Base-by-base conservation (phyloP, 92 coral and sea anemone species). In the Blastomussa wellsi region DNA sequence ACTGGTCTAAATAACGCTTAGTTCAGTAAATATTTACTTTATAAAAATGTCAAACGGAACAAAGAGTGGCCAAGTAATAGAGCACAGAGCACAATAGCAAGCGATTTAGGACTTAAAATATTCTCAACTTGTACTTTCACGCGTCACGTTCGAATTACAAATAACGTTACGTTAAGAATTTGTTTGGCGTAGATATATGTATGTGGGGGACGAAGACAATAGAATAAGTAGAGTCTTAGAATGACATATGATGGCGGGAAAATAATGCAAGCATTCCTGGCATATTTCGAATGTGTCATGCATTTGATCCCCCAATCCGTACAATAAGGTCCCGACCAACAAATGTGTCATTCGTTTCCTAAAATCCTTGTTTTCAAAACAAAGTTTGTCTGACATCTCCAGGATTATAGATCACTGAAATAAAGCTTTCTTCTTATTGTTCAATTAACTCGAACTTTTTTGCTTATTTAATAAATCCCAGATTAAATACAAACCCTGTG, bases 401-500 rank as follows among this genome's bases (percentile, higher is more conserved):
- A 16, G 42, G 39, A 68, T 68, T 31, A 68, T 20, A 33, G 41
- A 37, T 15, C 38, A 68, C 8, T 68, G 39, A 31, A 66, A 37
- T 1, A 68, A 15, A 33, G 22, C 42, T 31, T 32, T 29, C 3
- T 29, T 33, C 20, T 24, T 24, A 22, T 55, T 57, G 5, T 57
- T 5, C 65, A 57, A 13, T 22, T 57, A 4, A 24, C 10, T 22
- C 7, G 24, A 57, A 67, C 7, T 17, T 67, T 19, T 32, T 17
- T 12, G 41, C 42, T 2, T n/a, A n/a, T n/a, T n/a, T n/a, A n/a
- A n/a, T n/a, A n/a, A n/a, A n/a, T n/a, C n/a, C n/a, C n/a, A n/a
- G n/a, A n/a, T n/a, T n/a, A n/a, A 32, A 20, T 26, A 10, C 90
- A 19, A 6, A 96, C 98, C 98, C 94, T 94, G 89, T 96, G 98